A percentile compares a stretch with the other conserved stretches of the same genome.
phyloP scores from a whole-genome alignment of 2,113 vertebrate species.

The Piprites chloris region DNA sequence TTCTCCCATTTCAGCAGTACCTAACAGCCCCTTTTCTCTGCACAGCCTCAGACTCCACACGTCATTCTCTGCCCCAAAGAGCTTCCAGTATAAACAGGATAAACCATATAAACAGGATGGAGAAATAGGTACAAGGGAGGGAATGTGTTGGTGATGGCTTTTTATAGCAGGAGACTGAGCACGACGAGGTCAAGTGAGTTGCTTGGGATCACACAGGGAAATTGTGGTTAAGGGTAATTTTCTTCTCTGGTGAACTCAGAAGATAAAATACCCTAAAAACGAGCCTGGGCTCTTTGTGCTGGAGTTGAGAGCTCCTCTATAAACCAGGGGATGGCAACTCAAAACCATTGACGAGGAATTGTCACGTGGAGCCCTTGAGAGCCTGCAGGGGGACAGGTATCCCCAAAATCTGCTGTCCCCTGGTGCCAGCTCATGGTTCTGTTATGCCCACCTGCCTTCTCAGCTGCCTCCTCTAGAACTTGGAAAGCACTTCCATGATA shows the following conservation, averaged over 20 bases:
- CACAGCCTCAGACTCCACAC: background rate
- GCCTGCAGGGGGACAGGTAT: too few relatives aligned
- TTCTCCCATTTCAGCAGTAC: accelerated
- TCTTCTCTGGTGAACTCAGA: background rate
- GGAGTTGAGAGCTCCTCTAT: background rate
- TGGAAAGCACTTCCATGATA: accelerated
- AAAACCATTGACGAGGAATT: background rate
- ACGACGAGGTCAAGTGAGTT: background rate
- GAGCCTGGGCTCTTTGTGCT: background rate
- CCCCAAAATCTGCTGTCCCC: background rate
- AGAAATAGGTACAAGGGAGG: background rate
- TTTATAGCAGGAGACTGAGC: background rate
- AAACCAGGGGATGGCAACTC: background rate
- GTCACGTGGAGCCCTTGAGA: background rate
- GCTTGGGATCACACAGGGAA: background rate
- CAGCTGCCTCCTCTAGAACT: background rate
- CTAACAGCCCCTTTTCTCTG: background rate
- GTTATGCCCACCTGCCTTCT: accelerated
- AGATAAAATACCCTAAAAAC: background rate
- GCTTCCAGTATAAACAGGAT: accelerated
- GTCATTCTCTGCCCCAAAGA: background rate
- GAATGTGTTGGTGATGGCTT: background rate
- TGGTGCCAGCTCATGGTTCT: background rate
- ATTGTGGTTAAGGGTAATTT: background rate
- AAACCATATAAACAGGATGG: accelerated